These are phyloP conservation scores for Empis stercorea DNA, from an alignment of 2,888 invertebrate genomes.

Conservation along the genomic window DNA sequence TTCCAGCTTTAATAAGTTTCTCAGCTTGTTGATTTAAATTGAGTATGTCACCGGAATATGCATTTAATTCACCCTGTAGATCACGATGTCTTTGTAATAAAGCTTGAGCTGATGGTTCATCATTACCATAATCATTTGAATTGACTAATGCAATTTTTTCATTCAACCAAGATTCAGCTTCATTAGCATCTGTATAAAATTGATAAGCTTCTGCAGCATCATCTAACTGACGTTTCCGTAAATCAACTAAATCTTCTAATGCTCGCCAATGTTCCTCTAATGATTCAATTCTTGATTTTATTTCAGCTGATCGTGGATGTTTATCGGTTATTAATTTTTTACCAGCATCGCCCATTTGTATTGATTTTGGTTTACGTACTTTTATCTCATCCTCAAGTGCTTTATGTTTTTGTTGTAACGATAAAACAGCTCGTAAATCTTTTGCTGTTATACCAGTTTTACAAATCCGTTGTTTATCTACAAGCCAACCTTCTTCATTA, in stretches of 20 bases:
- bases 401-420: constrained; percentile 86
- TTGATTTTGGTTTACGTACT: constrained; percentile 48
- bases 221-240: constrained; percentile 61
- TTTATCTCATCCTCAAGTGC: constrained; percentile 80
- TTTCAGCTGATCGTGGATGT: constrained; percentile 70
- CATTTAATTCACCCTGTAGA: constrained; percentile 75
- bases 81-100: constrained; percentile 75
- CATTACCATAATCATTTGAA: constrained; percentile 81
- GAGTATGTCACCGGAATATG: constrained; percentile 76
- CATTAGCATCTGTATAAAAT: constrained; percentile 96
- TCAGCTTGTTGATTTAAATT: constrained; percentile 69
- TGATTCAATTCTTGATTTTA: constrained; percentile 64
- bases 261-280: constrained; percentile 77
- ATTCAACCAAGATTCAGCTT: constrained; percentile 94
- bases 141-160: constrained; percentile 87
- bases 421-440: constrained; percentile 79
- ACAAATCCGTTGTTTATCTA: constrained; percentile 88
- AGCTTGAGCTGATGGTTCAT: constrained; percentile 84
- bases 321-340: constrained; percentile 57
- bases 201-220: constrained; percentile 90
- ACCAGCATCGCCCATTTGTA: constrained; percentile 58
- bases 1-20: constrained; percentile 60
- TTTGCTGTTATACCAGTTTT: constrained; percentile 87
- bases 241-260: constrained; percentile 69
- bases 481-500: constrained; percentile 94